Conservation (phyloP, 2,888 invertebrate species). For the Pseudolycoriella hygida region DNA sequence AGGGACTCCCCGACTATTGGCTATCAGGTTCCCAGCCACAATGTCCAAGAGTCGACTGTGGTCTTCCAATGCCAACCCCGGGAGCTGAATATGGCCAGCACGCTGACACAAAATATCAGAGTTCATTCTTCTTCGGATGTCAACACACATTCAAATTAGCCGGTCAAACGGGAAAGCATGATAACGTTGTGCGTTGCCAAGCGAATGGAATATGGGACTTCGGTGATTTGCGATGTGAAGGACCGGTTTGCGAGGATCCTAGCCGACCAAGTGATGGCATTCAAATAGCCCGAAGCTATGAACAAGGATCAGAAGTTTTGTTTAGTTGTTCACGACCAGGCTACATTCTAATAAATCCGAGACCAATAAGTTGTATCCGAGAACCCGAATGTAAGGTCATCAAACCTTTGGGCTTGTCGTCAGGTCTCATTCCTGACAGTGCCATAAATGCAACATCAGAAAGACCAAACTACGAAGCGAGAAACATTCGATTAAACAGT, state of each 20-base stretch:
- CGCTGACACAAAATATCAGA: conserved; percentile 75
- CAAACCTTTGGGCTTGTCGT: conserved; percentile 75
- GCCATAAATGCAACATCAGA: conserved; percentile 92
- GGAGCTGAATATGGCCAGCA: conserved; percentile 87
- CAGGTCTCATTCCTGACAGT: conserved; percentile 83
- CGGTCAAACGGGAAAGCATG: conserved; percentile 80
- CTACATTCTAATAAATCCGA: conserved; percentile 77
- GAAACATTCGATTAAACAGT: conserved; percentile 73
- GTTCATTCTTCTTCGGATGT: conserved; percentile 90
- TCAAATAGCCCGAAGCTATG: conserved; percentile 68
- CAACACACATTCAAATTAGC: conserved; percentile 89
- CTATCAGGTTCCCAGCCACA: conserved; percentile 69
- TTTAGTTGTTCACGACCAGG: conserved; percentile 85
- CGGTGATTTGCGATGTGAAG: conserved; percentile 48
- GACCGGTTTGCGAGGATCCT: conserved; percentile 41
- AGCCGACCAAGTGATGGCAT: conserved; percentile 84
- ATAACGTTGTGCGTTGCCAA: conserved; percentile 82
- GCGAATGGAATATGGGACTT: conserved; percentile 94
- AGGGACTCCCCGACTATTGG: conserved; percentile 82
- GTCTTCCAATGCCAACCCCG: conserved; percentile 76
- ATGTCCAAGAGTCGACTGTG: conserved; percentile 81
- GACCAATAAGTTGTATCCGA: conserved; percentile 76
- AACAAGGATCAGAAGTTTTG: conserved; percentile 76
- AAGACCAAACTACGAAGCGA: conserved; percentile 80
- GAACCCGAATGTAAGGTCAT: conserved; percentile 91